Percentiles rank a stretch among this genome's conserved stretches.
These are phyloP conservation scores for Andrena marginata DNA, from an alignment of 2,888 invertebrate genomes.

Conservation along the genomic window DNA sequence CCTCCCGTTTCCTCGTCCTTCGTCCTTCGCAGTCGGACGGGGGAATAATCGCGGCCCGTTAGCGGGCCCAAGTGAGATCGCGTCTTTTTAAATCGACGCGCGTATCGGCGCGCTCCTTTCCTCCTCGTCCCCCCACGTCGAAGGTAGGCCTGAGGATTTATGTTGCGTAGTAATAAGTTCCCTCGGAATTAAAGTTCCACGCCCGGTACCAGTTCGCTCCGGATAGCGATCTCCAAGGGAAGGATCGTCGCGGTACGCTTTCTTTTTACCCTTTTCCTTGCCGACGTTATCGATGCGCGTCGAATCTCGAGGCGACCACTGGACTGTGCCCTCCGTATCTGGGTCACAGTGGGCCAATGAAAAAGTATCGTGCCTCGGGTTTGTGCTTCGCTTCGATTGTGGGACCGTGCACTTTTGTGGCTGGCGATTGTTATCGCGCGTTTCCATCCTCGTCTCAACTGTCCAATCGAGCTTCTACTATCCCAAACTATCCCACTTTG, in stretches of 20 bases:
- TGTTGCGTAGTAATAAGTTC: conserved; percentile 49
- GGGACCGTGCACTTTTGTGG: too few species aligned
- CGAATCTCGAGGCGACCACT: conserved; percentile 16
- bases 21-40: conserved; percentile 76
- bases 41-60: conserved; percentile 80
- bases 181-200: conserved; percentile 53
- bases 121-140: neutral
- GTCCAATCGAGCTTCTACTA: too few species aligned
- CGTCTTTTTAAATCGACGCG: conserved; percentile 64
- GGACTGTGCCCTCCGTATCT: conserved; percentile 15
- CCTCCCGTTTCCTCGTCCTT: conserved; percentile 58
- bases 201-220: conserved; percentile 38
- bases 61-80: conserved; percentile 61
- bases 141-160: conserved; percentile 28
- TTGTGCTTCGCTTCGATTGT: too few species aligned
- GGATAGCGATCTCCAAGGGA: conserved; percentile 45
- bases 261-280: neutral
- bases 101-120: conserved; percentile 37
- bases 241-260: conserved; percentile 10
- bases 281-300: conserved; percentile 14
- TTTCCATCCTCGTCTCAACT: too few species aligned
- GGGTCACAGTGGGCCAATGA: conserved; percentile 9
- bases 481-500: too few species aligned
- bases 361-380: neutral
- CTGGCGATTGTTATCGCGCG: too few species aligned